Evolutionary conservation across 2,888 invertebrate species (phyloP).

Genomic region (Drosophila siamana): DNA sequence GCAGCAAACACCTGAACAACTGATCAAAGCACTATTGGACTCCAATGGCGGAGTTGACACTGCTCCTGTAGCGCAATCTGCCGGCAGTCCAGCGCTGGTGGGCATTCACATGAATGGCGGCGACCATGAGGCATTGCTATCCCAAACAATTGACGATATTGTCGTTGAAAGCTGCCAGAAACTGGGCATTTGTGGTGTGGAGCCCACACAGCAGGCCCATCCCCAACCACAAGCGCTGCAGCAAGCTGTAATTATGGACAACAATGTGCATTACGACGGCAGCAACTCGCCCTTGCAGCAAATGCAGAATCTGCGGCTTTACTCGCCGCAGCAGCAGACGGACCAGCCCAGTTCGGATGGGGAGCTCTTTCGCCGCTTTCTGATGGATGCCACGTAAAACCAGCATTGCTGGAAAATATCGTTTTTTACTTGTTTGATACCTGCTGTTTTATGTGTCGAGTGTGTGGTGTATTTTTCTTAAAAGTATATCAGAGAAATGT

Average conservation of each 20-base stretch:
- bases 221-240: constrained; percentile 19
- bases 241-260: constrained; percentile 82
- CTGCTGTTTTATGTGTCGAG: neutral
- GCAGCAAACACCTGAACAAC: constrained; percentile 75
- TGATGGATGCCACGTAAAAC: constrained; percentile 67
- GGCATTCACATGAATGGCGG: constrained; percentile 46
- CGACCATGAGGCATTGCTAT: constrained; percentile 78
- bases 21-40: constrained; percentile 81
- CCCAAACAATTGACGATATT: constrained; percentile 84
- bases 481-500: constrained; percentile 30
- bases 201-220: constrained; percentile 24
- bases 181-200: constrained; percentile 81
- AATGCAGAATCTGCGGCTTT: constrained; percentile 88
- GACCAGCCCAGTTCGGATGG: constrained; percentile 63
- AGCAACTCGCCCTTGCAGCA: constrained; percentile 89
- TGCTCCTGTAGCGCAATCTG: constrained; percentile 83
- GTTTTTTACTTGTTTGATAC: constrained; percentile 7
- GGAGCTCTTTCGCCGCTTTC: constrained; percentile 68
- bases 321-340: constrained; percentile 82
- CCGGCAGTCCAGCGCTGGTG: constrained; percentile 84
- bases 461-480: constrained; percentile 11
- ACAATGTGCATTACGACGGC: constrained; percentile 83
- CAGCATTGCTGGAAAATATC: constrained; percentile 16
- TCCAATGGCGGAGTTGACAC: constrained; percentile 40
- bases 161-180: constrained; percentile 85